Conservation (phyloP, 2,888 invertebrate species). For the Brenthis ino region DNA sequence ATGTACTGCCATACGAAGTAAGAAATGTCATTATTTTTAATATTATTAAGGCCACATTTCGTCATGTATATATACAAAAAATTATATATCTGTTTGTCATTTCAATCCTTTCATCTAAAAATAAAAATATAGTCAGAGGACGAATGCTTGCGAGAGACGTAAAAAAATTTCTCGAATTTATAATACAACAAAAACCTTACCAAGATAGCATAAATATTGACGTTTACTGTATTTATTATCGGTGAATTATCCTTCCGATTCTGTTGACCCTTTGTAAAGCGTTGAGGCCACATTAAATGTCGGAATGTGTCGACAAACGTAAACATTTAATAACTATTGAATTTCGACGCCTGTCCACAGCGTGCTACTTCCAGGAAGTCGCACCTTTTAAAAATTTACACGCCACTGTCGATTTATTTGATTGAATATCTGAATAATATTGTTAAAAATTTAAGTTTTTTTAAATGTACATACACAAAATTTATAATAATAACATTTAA, state of each 20-base stretch:
- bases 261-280: conserved; percentile 30
- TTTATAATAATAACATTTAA: too few species aligned
- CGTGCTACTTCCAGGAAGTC: conserved; percentile 61
- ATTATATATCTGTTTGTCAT: too few species aligned
- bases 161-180: too few species aligned
- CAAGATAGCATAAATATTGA: conserved; percentile 6
- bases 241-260: conserved; percentile 31
- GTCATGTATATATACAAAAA: too few species aligned
- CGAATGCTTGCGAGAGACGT: too few species aligned
- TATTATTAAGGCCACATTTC: neutral
- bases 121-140: too few species aligned
- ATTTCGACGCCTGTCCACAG: conserved; percentile 39
- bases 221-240: conserved; percentile 22
- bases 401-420: conserved; percentile 28
- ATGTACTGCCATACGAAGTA: conserved; percentile 4
- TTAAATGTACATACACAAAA: too few species aligned
- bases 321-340: conserved; percentile 44
- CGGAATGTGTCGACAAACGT: conserved; percentile 52
- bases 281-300: conserved; percentile 42
- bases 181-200: neutral
- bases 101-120: too few species aligned
- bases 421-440: conserved; percentile 38
- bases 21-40: neutral
- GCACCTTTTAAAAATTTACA: conserved; percentile 45
- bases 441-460: neutral